Base-by-base conservation (phyloP, 1,140 invertebrate genomes). In the Neuroterus valhalla region DNA sequence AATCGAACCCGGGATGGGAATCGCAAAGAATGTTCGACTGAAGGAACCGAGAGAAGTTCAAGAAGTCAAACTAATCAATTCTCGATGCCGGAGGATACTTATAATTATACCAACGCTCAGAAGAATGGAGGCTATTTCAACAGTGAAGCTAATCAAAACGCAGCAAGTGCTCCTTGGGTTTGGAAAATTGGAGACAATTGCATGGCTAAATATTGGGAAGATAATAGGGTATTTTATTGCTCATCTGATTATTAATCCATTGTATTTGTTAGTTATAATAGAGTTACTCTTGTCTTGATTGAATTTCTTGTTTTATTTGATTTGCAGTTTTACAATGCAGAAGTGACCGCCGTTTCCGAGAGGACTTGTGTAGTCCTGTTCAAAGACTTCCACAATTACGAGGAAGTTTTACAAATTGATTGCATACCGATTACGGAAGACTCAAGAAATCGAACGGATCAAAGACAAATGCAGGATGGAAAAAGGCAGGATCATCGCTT, bases 201-300 rank as follows among this genome's bases (percentile, higher is more conserved):
- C 88, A 91, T 97, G 86, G 96, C 96, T 6, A 95, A 96, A 84
- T 98, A 97, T 88, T 97, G 96, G 96, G 96, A 97, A 90, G 96
- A 98, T 90, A 94, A 95, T 82, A 93, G 93, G 90, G 96, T 97
- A 87, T 90, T 90, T 90, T 31, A 75, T 69, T 75, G 48, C 68
- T 70, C 68, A 67, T 66, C 42, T 48, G 1, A 38, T 38, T 38
- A 38, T 19, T 48, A 48, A 48, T 48, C 17, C 2, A 48, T 48
- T 48, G 3, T n/a, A 19, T 48, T 48, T 48, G 17, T 8, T 10
- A 48, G n/a, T 6, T 48, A 0, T 48, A 17, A 48, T 48, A n/a
- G 10, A 11, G 44, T 45, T 45, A 14, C 10, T 68, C 67, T 62
- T n/a, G 62, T 44, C 15, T 68, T 70, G 11, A 67, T 48, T 71